Evolutionary conservation across 2,888 invertebrate genomes (phyloP).

Genomic region (Cephalotes varians): DNA sequence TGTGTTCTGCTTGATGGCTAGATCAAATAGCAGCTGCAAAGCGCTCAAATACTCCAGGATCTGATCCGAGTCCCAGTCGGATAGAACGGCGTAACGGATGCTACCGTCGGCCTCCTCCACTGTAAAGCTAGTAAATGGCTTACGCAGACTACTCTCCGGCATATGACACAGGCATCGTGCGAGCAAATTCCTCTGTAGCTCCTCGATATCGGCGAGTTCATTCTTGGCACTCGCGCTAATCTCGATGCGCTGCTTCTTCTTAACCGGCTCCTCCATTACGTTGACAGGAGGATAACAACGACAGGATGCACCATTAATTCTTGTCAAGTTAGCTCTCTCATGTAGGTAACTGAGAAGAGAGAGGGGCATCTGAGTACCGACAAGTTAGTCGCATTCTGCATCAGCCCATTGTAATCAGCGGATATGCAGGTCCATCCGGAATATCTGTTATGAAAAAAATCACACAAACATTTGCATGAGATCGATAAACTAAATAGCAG

Average conservation of each 20-base stretch:
- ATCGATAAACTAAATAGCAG: neutral
- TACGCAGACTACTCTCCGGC: slow-evolving; percentile 90
- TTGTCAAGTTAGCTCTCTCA: slow-evolving; percentile 78
- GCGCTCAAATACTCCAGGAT: slow-evolving; percentile 93
- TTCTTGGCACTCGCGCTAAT: slow-evolving; percentile 88
- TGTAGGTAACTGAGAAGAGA: slow-evolving; percentile 62
- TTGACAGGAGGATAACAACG: slow-evolving; percentile 87
- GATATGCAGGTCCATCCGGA: neutral
- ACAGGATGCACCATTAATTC: slow-evolving; percentile 88
- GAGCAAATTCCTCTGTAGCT: slow-evolving; percentile 89
- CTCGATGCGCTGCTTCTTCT: slow-evolving; percentile 92
- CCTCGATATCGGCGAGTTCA: slow-evolving; percentile 88
- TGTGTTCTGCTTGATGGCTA: slow-evolving; percentile 94
- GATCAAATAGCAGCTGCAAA: slow-evolving; percentile 93
- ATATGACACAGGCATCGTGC: slow-evolving; percentile 93
- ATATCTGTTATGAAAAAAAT: slow-evolving; percentile 45
- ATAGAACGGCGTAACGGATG: slow-evolving; percentile 87
- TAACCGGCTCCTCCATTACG: slow-evolving; percentile 93
- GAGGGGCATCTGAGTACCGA: slow-evolving; percentile 44
- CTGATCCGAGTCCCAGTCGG: slow-evolving; percentile 90
- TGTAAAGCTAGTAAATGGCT: slow-evolving; percentile 90
- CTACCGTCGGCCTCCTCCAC: slow-evolving; percentile 86
- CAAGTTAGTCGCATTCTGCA: slow-evolving; percentile 38
- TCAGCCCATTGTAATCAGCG: slow-evolving; percentile 54
- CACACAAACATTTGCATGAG: neutral